Conservation (phyloP, 2,797 vertebrate genomes). For the Arrhamphus sclerolepis region DNA sequence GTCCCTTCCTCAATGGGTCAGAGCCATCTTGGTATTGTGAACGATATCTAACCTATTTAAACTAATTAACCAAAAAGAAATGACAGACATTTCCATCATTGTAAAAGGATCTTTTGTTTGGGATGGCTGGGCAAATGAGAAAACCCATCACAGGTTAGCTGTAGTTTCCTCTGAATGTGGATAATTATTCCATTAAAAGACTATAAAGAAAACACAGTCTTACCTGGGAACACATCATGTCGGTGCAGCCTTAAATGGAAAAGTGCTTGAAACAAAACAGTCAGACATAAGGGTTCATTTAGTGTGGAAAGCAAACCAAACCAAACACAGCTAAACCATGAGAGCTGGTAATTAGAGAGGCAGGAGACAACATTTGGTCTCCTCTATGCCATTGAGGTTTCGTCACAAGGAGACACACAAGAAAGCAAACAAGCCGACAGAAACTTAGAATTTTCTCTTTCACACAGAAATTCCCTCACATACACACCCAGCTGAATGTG, state of each 20-base stretch:
- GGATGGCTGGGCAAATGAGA: constrained; percentile 9
- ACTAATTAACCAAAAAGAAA: no score
- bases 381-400: constrained; percentile 76
- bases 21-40: no score
- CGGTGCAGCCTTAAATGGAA: constrained; percentile 12
- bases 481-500: neutral
- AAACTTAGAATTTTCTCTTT: constrained; percentile 8
- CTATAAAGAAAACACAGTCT: neutral
- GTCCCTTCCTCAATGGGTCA: no score
- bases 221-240: constrained; percentile 34
- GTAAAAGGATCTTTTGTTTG: neutral
- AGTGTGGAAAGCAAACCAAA: constrained; percentile 48
- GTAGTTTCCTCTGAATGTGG: neutral
- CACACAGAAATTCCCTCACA: neutral
- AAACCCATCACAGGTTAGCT: neutral
- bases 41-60: no score
- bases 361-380: constrained; percentile 74
- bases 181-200: constrained; percentile 7
- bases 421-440: constrained; percentile 53
- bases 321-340: constrained; percentile 73
- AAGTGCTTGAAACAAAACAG: constrained; percentile 61
- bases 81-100: neutral
- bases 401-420: constrained; percentile 52
- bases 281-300: constrained; percentile 68
- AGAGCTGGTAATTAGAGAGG: constrained; percentile 69